A percentile compares a stretch with the other conserved stretches of the same genome.
These are phyloP conservation scores for Okamejei kenojei DNA, from an alignment of 2,797 vertebrate genomes.

Conservation along the genomic window DNA sequence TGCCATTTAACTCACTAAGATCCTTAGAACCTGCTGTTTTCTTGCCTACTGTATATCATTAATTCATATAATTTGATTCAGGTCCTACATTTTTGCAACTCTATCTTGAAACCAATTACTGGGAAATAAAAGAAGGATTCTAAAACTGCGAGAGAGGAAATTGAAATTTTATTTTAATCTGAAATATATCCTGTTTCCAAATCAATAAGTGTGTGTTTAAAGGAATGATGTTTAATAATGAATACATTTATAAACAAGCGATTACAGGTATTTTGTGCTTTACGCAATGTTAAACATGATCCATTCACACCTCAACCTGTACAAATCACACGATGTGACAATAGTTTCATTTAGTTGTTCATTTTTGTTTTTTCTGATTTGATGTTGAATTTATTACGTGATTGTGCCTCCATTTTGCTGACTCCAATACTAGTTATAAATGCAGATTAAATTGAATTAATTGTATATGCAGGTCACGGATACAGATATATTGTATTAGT, in stretches of 20 bases:
- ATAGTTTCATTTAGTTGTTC: neutral
- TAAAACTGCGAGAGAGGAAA: neutral
- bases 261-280: neutral
- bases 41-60: neutral
- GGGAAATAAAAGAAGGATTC: neutral
- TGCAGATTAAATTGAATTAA: neutral
- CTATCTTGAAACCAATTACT: conserved; percentile 25
- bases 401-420: neutral
- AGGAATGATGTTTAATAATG: no score
- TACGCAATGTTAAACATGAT: neutral
- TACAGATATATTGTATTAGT: neutral
- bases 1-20: conserved; percentile 23
- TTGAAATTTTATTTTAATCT: conserved; percentile 33
- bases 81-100: neutral
- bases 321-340: neutral
- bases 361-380: neutral
- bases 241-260: neutral
- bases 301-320: neutral
- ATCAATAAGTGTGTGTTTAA: neutral
- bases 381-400: neutral
- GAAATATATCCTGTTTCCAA: neutral
- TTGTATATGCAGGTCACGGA: neutral
- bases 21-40: neutral
- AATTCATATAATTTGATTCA: conserved; percentile 24
- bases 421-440: neutral